phyloP scores from a whole-genome alignment of 1,140 invertebrate genomes.

The Papilio xuthus region DNA sequence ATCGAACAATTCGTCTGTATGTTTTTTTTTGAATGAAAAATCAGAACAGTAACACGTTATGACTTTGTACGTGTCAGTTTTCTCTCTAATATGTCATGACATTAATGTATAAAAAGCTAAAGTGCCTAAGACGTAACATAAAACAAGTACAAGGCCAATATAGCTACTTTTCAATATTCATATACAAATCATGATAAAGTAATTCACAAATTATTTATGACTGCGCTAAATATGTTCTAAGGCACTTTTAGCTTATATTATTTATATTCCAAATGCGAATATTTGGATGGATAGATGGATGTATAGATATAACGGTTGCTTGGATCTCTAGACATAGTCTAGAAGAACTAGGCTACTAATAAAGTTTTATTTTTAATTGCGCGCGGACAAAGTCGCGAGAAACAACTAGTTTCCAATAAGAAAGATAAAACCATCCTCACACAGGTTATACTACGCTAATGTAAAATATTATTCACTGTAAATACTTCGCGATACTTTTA shows the following conservation, averaged over 20 bases:
- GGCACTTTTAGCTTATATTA: too few species aligned
- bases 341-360: too few species aligned
- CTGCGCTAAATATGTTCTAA: background rate
- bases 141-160: background rate
- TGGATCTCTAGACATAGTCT: too few species aligned
- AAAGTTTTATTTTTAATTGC: too few species aligned
- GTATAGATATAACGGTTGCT: too few species aligned
- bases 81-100: background rate
- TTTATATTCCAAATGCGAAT: too few species aligned
- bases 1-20: too few species aligned
- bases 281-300: too few species aligned
- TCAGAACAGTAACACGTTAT: too few species aligned
- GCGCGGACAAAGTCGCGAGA: too few species aligned
- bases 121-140: background rate
- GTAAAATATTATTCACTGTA: background rate
- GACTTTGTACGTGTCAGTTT: background rate
- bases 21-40: too few species aligned
- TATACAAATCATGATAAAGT: background rate
- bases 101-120: background rate
- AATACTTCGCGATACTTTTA: background rate
- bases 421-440: background rate
- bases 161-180: background rate
- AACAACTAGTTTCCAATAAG: background rate
- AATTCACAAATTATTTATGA: background rate
- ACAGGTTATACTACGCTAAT: background rate